These are phyloP conservation scores for Phycodurus eques DNA, from an alignment of 2,113 vertebrate species.

Conservation along the genomic window DNA sequence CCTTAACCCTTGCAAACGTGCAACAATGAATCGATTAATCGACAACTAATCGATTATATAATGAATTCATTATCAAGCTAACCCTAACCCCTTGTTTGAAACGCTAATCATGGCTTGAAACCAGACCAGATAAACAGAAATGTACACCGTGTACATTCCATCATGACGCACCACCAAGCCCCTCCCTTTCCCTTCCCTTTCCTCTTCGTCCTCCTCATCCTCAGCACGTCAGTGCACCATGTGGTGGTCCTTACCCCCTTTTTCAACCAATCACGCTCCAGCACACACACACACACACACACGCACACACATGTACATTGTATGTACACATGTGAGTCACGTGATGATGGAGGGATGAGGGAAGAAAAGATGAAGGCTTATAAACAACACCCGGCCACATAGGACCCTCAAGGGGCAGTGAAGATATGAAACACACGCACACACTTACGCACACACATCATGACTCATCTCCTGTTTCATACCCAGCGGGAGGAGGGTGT, in stretches of 20 bases:
- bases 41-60: neutral
- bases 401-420: constrained; percentile 10
- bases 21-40: too few species aligned
- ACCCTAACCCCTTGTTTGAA: neutral
- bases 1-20: too few species aligned
- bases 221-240: constrained; percentile 57
- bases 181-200: constrained; percentile 27
- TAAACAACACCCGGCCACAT: constrained; percentile 16
- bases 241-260: constrained; percentile 70
- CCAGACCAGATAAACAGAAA: neutral
- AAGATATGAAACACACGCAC: constrained; percentile 47
- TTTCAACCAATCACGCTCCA: constrained; percentile 59
- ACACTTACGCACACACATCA: constrained; percentile 61
- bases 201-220: constrained; percentile 36
- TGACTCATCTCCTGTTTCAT: constrained; percentile 70
- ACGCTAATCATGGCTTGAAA: neutral
- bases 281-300: constrained; percentile 37
- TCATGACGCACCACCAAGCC: constrained; percentile 30
- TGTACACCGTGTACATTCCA: neutral
- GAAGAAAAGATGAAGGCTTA: constrained; percentile 10
- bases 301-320: constrained; percentile 34
- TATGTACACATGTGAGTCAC: constrained; percentile 34
- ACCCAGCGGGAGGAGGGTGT: constrained; percentile 45
- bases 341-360: neutral
- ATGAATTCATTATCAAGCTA: too few species aligned